A percentile compares a stretch with the other conserved stretches of the same genome.
phyloP scores from a whole-genome alignment of 23 tunicate species.

The Aplidium turbinatum region DNA sequence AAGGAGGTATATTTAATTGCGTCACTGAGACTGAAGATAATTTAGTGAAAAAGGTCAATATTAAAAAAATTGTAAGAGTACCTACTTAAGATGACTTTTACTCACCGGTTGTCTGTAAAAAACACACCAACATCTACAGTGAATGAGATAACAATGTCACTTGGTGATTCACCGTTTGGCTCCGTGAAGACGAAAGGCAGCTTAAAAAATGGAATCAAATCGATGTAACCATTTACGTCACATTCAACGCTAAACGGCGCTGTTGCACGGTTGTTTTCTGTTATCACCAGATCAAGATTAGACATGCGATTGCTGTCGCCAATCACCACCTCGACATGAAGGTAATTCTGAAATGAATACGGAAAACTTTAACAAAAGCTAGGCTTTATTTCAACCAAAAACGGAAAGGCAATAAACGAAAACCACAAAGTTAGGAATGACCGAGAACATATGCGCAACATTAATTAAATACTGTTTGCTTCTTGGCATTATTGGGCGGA shows the following conservation, averaged over 20 bases:
- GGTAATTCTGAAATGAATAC: conserved; percentile 13
- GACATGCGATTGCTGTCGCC: not conserved
- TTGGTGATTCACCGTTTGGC: not conserved
- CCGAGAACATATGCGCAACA: too few relatives aligned
- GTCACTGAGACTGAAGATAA: too few relatives aligned
- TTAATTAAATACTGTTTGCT: too few relatives aligned
- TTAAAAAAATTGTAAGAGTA: too few relatives aligned
- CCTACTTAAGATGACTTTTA: too few relatives aligned
- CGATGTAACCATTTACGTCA: not conserved
- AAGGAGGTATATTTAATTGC: too few relatives aligned
- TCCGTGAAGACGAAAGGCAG: not conserved
- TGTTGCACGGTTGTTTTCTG: conserved; percentile 36
- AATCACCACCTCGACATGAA: conserved; percentile 7
- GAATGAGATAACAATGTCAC: not conserved
- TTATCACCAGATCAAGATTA: not conserved
- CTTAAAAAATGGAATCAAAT: not conserved
- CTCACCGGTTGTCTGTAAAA: conserved; percentile 1
- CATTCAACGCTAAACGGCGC: conserved; percentile 3
- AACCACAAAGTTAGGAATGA: too few relatives aligned
- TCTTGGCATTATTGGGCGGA: too few relatives aligned
- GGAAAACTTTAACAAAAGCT: too few relatives aligned
- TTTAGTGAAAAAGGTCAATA: too few relatives aligned
- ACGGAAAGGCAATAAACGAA: too few relatives aligned
- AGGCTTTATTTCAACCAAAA: too few relatives aligned
- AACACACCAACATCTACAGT: not conserved